Base-by-base conservation (phyloP, 2,797 vertebrate genomes). In the Gymnoscopelus microlampas region DNA sequence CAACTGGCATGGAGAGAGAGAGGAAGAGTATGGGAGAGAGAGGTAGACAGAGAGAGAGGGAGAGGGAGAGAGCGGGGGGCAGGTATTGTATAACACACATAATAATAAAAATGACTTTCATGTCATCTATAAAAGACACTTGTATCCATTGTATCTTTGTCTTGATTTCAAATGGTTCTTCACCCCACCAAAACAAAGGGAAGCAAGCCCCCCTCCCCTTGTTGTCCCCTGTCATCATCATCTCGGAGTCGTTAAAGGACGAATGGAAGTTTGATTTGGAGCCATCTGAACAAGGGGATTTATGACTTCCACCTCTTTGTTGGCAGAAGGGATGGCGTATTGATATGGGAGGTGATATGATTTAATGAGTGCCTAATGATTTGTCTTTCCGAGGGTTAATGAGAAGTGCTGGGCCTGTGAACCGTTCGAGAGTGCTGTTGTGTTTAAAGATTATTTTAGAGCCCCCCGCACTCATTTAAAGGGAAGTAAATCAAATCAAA, bases 351-450 rank as follows among this genome's bases (percentile, higher is more conserved):
- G 74, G 72, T 85, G 78, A 85, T 90, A 90, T 93, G 88, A 92
- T 91, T 93, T 90, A 93, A 92, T 90, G 85, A 91, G 82, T 75
- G 74, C 71, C 81, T 89, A 91, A 93, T 90, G 85, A 91, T 91
- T 90, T 87, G 82, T 87, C 83, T 68, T 10, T 85, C 74, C 71
- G 73, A 82, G 86, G 87, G 87, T 91, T 93, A 90, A 91, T 90
- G 82, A 89, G 85, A 76, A 90, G 71, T 26, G 61, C 63, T 60
- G 64, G 73, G 78, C 78, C 79, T 80, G 51, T 88, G 87, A 91
- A 91, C 84, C 82, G 70, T 83, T 83, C 60, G 35, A 89, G 88
- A 88, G 85, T 73, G 80, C 58, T 67, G 83, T 62, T 70, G 74
- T 88, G 90, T 88, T 89, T 88, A 88, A 87, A 86, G 76, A 87